These are phyloP conservation scores for Mythimna vitellina DNA, from an alignment of 2,888 invertebrate genomes.

Conservation along the genomic window DNA sequence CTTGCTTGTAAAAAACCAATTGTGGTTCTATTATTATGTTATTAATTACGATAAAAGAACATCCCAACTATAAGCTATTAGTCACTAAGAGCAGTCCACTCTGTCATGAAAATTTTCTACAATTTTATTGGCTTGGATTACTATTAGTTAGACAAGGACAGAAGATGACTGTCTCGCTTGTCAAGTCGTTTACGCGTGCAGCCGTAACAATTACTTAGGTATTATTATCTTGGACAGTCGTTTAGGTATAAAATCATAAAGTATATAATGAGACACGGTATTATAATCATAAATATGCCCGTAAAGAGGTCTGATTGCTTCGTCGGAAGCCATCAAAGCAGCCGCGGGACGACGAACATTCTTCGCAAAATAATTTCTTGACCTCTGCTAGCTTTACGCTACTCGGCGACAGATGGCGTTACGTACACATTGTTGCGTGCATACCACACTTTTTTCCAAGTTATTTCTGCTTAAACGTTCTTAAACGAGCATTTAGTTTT, in stretches of 20 bases:
- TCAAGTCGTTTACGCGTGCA: conserved; percentile 76
- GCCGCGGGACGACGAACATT: conserved; percentile 85
- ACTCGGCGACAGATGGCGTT: conserved; percentile 89
- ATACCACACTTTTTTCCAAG: conserved; percentile 82
- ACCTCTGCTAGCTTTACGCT: conserved; percentile 83
- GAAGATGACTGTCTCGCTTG: conserved; percentile 65
- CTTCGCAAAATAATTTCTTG: conserved; percentile 84
- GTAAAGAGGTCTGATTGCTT: conserved; percentile 90
- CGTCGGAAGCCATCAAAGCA: conserved; percentile 89
- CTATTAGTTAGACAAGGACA: conserved; percentile 45
- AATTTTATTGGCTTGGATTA: conserved; percentile 39
- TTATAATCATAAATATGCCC: conserved; percentile 90
- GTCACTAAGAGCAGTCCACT: conserved; percentile 24
- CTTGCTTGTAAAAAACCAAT: conserved; percentile 49
- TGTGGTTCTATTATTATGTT: conserved; percentile 41
- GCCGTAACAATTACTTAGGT: conserved; percentile 83
- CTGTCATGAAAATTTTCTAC: conserved; percentile 39
- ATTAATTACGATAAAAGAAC: conserved; percentile 54
- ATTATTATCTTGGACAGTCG: conserved; percentile 82
- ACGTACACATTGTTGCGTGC: conserved; percentile 82
- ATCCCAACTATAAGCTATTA: conserved; percentile 37
- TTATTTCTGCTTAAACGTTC: conserved; percentile 87
- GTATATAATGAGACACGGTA: conserved; percentile 89
- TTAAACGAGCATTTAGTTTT: conserved; percentile 89
- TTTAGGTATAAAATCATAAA: conserved; percentile 89